phyloP scores from a whole-genome alignment of 2,797 vertebrate genomes.

The Botia kubotai region DNA sequence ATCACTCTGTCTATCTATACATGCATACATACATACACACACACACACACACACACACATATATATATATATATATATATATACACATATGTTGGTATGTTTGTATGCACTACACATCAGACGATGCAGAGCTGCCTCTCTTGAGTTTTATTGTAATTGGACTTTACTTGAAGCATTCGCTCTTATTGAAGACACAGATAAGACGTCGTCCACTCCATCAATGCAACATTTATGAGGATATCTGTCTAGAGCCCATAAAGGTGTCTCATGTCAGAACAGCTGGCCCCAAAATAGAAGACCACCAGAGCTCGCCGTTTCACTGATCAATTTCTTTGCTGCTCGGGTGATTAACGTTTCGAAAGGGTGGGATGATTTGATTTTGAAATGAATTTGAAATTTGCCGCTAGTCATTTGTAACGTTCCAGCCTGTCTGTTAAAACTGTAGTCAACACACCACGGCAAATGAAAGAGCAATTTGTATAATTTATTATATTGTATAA shows the following conservation, averaged over 20 bases:
- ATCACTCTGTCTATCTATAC: too few relatives aligned
- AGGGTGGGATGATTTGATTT: neutral
- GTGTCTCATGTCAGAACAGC: constrained; percentile 37
- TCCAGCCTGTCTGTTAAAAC: constrained; percentile 1
- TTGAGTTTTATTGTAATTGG: constrained; percentile 15
- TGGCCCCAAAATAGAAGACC: constrained; percentile 36
- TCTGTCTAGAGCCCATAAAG: constrained; percentile 31
- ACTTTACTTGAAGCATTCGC: neutral
- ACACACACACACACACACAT: too few relatives aligned
- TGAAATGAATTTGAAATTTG: neutral
- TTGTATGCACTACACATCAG: too few relatives aligned
- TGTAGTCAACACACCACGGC: constrained; percentile 2
- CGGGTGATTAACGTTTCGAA: neutral
- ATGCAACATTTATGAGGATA: constrained; percentile 43
- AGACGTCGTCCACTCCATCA: constrained; percentile 17
- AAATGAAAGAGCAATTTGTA: constrained; percentile 13
- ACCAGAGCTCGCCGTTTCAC: neutral
- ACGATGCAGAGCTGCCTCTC: too few relatives aligned
- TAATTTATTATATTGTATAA: constrained; percentile 6
- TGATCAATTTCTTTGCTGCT: constrained; percentile 12
- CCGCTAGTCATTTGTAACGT: neutral
- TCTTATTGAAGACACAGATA: constrained; percentile 20
- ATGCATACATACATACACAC: too few relatives aligned
- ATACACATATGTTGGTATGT: too few relatives aligned
- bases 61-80: too few relatives aligned